Evolutionary conservation across 1,140 invertebrate genomes (phyloP).

Genomic region (Venustaconcha ellipsiformis): DNA sequence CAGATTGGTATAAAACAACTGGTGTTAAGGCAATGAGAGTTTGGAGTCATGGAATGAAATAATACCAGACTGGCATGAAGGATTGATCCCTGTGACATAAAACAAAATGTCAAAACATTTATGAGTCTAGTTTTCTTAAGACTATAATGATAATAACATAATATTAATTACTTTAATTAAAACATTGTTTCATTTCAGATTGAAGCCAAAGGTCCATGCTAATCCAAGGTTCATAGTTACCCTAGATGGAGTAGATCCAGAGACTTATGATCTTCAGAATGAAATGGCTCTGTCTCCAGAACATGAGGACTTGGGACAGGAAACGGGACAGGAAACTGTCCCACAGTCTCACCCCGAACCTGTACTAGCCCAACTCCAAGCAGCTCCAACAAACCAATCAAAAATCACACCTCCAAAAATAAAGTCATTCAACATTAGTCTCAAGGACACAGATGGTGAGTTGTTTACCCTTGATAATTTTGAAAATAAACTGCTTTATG

Average conservation of each 20-base stretch:
- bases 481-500: too few species aligned
- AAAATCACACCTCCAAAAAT: conserved; percentile 28
- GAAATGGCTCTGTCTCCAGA: conserved; percentile 2
- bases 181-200: too few species aligned
- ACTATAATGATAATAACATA: too few species aligned
- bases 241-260: conserved; percentile 23
- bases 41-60: too few species aligned
- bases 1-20: too few species aligned
- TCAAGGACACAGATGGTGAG: conserved; percentile 32
- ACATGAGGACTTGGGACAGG: not conserved
- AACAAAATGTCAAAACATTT: too few species aligned
- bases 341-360: not conserved
- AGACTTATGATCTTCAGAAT: not conserved
- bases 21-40: too few species aligned
- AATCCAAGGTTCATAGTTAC: conserved; percentile 30
- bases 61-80: too few species aligned
- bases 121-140: too few species aligned
- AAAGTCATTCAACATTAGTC: conserved; percentile 29
- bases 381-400: not conserved
- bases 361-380: not conserved
- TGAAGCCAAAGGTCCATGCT: not conserved
- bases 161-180: too few species aligned
- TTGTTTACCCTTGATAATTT: not conserved
- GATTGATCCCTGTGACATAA: too few species aligned
- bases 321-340: not conserved